Conservation (phyloP, 1,140 invertebrate genomes). For the Chironomus striatipennis region DNA sequence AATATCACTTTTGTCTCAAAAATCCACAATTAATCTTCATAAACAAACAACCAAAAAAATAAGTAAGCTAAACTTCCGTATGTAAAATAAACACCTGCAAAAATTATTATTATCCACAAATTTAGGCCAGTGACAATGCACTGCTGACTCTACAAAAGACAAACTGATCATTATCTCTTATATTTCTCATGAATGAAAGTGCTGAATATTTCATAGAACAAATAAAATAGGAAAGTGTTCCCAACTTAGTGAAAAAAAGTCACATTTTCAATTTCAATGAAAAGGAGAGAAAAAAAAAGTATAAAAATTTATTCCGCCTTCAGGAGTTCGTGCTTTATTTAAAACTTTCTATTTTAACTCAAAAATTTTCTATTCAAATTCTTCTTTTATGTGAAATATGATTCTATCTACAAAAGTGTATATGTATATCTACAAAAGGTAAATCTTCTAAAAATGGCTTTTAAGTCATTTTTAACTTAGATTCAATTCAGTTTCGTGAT, state of each 20-base stretch:
- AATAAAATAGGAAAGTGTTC: background rate
- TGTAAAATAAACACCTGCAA: background rate
- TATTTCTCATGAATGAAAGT: no score
- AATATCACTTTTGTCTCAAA: no score
- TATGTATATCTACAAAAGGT: no score
- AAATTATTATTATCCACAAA: no score
- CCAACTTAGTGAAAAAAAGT: background rate
- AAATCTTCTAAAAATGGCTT: constrained; percentile 14
- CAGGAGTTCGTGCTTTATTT: constrained; percentile 11
- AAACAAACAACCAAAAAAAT: no score
- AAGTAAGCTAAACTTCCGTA: background rate
- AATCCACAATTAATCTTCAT: no score
- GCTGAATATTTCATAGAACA: background rate
- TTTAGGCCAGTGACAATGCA: no score
- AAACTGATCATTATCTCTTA: no score
- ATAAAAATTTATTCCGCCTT: constrained; percentile 6
- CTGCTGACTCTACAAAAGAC: no score
- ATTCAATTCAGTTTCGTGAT: constrained; percentile 9
- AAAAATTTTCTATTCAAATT: background rate
- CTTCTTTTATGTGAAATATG: constrained; percentile 11
- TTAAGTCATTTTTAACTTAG: background rate
- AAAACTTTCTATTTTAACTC: background rate
- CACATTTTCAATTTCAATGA: background rate
- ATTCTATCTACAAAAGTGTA: no score
- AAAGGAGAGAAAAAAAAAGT: background rate